These are phyloP conservation scores for Pammene aurita DNA, from an alignment of 2,888 invertebrate genomes.

Conservation along the genomic window DNA sequence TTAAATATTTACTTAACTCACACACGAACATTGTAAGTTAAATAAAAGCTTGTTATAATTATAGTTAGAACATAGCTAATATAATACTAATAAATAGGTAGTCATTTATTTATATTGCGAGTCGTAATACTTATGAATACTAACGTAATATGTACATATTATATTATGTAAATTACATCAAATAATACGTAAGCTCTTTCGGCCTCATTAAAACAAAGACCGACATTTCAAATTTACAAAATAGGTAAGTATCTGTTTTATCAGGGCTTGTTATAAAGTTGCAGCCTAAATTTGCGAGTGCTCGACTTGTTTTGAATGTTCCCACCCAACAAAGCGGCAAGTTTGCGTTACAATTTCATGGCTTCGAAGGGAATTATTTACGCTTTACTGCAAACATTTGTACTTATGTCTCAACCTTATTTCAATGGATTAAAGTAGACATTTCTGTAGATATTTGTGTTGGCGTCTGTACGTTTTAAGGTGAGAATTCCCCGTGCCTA, in stretches of 20 bases:
- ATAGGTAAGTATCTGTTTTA: background rate
- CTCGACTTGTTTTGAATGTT: constrained; percentile 26
- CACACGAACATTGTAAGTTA: too few species aligned
- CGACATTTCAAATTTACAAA: background rate
- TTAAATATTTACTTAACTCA: too few species aligned
- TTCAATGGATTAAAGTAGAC: background rate
- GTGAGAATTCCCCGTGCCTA: constrained; percentile 11
- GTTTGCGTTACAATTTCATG: constrained; percentile 35
- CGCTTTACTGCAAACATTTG: constrained; percentile 5
- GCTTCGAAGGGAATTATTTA: constrained; percentile 27
- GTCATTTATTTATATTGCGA: background rate
- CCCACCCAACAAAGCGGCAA: constrained; percentile 15
- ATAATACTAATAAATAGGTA: background rate
- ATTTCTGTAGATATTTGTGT: background rate
- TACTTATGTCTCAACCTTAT: background rate
- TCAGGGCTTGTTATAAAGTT: constrained; percentile 2
- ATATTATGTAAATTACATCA: constrained; percentile 10
- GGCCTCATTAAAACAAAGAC: background rate
- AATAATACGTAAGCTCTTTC: background rate
- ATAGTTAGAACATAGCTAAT: background rate
- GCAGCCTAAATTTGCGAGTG: constrained; percentile 16
- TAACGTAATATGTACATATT: too few species aligned
- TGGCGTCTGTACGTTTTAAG: background rate
- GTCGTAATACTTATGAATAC: constrained; percentile 8
- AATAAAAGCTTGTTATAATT: too few species aligned